Percentiles rank a stretch among this genome's conserved stretches.
Evolutionary conservation across 2,888 invertebrate species (phyloP).

Genomic region (Tetragnatha montana): DNA sequence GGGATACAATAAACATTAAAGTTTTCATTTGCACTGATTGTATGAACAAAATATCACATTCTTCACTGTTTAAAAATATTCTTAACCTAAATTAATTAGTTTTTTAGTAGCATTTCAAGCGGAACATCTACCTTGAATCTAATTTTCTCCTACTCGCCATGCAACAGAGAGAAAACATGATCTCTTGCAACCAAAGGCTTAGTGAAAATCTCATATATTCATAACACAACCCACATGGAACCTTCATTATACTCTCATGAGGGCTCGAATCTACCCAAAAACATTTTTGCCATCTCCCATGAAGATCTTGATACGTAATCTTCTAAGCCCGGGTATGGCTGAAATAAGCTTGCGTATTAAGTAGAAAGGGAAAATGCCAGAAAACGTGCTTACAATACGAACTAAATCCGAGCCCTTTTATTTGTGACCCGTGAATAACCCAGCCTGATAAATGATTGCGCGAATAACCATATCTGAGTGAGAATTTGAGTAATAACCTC

Average conservation of each 20-base stretch:
- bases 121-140: neutral
- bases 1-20: too few relatives aligned
- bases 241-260: neutral
- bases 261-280: neutral
- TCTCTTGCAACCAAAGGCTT: neutral
- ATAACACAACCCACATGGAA: neutral
- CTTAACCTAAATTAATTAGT: neutral
- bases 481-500: neutral
- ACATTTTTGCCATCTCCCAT: neutral
- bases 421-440: neutral
- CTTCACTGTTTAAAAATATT: too few relatives aligned
- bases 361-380: neutral
- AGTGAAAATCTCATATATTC: neutral
- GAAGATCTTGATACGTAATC: conserved; percentile 1
- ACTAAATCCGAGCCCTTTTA: neutral
- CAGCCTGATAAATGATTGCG: conserved; percentile 7
- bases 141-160: neutral
- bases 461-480: neutral
- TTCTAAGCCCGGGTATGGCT: neutral
- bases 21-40: too few relatives aligned
- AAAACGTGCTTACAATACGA: conserved; percentile 8
- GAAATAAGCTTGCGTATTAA: neutral
- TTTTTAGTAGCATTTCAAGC: neutral
- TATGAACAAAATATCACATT: too few relatives aligned
- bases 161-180: neutral